Percentiles rank a stretch among this genome's conserved stretches.
Conservation (phyloP, 2,113 vertebrate species). For the Rhegmatorhina hoffmannsi region DNA sequence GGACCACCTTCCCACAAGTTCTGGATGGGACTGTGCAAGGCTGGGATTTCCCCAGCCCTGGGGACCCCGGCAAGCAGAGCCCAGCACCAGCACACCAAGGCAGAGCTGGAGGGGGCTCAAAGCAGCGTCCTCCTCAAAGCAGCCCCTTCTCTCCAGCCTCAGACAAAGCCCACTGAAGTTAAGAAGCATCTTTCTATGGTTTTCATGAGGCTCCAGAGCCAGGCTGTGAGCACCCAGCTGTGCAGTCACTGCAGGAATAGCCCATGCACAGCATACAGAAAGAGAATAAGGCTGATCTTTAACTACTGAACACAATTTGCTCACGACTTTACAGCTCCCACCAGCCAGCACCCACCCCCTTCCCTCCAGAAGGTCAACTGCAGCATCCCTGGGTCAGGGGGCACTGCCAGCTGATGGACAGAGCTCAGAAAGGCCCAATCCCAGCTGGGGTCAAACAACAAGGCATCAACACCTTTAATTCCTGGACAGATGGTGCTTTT, state of each 20-base stretch:
- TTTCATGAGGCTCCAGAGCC: background rate
- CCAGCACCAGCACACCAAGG: background rate
- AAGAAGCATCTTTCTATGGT: background rate
- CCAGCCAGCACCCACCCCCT: background rate
- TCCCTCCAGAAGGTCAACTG: accelerated
- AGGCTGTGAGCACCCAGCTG: background rate
- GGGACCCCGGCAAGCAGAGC: accelerated
- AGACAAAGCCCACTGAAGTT: background rate
- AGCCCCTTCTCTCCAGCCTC: background rate
- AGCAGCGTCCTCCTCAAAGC: background rate
- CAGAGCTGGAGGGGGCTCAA: background rate
- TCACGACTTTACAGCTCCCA: background rate
- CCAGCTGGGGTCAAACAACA: background rate
- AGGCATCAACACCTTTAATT: background rate
- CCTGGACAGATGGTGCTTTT: slow-evolving; percentile 45
- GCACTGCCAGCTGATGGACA: background rate
- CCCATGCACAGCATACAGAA: accelerated
- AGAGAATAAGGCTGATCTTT: background rate
- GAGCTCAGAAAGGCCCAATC: background rate
- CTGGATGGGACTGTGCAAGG: accelerated
- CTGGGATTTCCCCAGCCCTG: background rate
- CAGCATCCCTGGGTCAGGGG: accelerated
- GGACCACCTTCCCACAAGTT: background rate
- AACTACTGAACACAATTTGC: background rate
- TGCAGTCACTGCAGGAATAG: background rate